phyloP scores from a whole-genome alignment of 2,888 invertebrate species.

The Polymixis lichenea region DNA sequence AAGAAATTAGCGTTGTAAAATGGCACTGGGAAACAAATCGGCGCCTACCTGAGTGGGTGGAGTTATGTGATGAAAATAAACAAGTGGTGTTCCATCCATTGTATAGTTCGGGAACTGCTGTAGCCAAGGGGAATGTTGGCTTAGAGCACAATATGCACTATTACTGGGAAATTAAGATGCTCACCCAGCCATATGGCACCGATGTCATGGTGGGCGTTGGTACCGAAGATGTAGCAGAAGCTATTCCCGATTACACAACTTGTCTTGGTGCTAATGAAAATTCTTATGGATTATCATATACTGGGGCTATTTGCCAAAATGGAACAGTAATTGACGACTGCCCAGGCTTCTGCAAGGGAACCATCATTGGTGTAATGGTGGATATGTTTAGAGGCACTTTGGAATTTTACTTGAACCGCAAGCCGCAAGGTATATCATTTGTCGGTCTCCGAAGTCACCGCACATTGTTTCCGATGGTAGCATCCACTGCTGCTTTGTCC shows the following conservation, averaged over 20 bases:
- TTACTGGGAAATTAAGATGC: constrained; percentile 97
- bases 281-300: constrained; percentile 56
- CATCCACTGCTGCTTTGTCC: constrained; percentile 48
- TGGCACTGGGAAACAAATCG: constrained; percentile 43
- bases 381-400: constrained; percentile 53
- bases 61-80: constrained; percentile 80
- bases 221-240: constrained; percentile 2
- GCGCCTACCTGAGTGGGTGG: constrained; percentile 27
- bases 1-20: constrained; percentile 31
- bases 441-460: constrained; percentile 27
- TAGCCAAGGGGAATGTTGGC: constrained; percentile 92
- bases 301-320: constrained; percentile 49
- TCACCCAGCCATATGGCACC: constrained; percentile 95
- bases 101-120: constrained; percentile 95
- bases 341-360: constrained; percentile 52
- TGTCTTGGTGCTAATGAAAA: constrained; percentile 34
- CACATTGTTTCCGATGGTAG: constrained; percentile 46
- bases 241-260: constrained; percentile 19
- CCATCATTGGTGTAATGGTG: constrained; percentile 57
- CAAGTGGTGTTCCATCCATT: constrained; percentile 95
- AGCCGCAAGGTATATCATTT: constrained; percentile 41
- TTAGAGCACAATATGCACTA: constrained; percentile 93
- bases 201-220: constrained; percentile 90
- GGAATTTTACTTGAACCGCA: constrained; percentile 54
- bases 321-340: constrained; percentile 27